Base-by-base conservation (phyloP, 2,888 invertebrate genomes). In the Sympetrum striolatum region DNA sequence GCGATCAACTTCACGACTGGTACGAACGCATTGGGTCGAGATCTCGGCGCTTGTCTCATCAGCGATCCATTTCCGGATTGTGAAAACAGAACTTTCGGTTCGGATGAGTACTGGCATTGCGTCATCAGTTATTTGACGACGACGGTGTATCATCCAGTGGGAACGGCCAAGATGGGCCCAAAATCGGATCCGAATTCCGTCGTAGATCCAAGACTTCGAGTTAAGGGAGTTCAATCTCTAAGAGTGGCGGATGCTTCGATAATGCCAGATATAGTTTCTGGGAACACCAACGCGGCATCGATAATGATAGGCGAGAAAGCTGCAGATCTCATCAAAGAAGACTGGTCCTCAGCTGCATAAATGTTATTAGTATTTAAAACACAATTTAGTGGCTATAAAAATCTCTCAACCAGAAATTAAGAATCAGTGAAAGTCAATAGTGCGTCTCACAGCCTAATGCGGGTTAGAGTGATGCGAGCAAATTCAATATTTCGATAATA, bases 131-230 rank as follows among this genome's bases (percentile, higher is more conserved):
- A 92, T 35, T 31, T 92, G 18, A 90, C 91, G 0, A 60, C 91
- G 73, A 92, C 92, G 10, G 37, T 92, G 14, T 92, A 92, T 90
- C 92, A 92, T 91, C 92, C 92, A 0, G 91, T 91, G 12, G 92
- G 92, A 2, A 92, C 93, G 12, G 92, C 92, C 86, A 91, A 91
- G 31, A 92, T 93, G 92, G 92, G 92, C 0, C 90, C 91, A 0
- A 44, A 86, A 18, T 90, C 81, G 0, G 91, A 91, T 31, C 80
- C 90, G 37, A 90, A 86, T 0, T 90, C 92, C 18, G 92, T 93
- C 0, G 91, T 92, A 8, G 92, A 92, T 81, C 91, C 92, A 1
- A 91, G 92, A 90, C 82, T 92, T 0, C 44, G 73, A 79, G 91
- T 91, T 58, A 80, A 44, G 5, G 82, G 90, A 18, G 58, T 91